phyloP scores from a whole-genome alignment of 2,113 vertebrate genomes.

The Balaeniceps rex region DNA sequence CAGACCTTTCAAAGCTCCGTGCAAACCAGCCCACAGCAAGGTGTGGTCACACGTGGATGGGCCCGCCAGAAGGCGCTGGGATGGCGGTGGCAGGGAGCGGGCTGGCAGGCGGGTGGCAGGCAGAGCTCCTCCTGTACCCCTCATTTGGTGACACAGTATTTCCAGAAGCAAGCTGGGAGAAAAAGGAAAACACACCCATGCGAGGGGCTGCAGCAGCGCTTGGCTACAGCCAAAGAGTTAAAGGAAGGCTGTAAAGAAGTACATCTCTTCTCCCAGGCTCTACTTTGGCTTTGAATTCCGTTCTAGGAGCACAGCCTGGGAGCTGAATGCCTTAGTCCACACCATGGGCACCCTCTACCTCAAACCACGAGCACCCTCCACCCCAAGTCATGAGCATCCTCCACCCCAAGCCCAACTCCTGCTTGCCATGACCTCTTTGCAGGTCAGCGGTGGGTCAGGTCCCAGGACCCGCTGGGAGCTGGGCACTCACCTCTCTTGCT shows the following conservation, averaged over 20 bases:
- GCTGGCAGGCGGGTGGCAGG: background rate
- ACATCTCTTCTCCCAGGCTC: background rate
- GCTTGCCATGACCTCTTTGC: background rate
- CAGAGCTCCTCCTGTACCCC: background rate
- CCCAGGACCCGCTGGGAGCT: background rate
- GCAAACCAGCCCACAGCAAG: background rate
- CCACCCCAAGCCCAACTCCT: background rate
- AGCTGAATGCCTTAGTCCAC: background rate
- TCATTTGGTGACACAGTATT: slow-evolving; percentile 83
- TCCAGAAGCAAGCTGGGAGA: slow-evolving; percentile 83
- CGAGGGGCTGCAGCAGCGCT: background rate
- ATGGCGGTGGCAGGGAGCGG: rapidly evolving
- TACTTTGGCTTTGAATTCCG: background rate
- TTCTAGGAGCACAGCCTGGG: background rate
- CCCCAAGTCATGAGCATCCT: background rate
- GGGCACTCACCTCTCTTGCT: slow-evolving; percentile 75
- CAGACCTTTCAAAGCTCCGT: background rate
- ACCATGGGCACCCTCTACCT: background rate
- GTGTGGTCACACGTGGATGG: background rate
- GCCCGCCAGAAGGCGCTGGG: background rate
- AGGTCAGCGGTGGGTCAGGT: background rate
- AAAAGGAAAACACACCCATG: background rate
- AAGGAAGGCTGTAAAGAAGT: background rate
- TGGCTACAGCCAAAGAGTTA: background rate
- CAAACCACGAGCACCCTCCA: background rate